Base-by-base conservation (phyloP, 2,113 vertebrate species). In the Taxidea taxus region DNA sequence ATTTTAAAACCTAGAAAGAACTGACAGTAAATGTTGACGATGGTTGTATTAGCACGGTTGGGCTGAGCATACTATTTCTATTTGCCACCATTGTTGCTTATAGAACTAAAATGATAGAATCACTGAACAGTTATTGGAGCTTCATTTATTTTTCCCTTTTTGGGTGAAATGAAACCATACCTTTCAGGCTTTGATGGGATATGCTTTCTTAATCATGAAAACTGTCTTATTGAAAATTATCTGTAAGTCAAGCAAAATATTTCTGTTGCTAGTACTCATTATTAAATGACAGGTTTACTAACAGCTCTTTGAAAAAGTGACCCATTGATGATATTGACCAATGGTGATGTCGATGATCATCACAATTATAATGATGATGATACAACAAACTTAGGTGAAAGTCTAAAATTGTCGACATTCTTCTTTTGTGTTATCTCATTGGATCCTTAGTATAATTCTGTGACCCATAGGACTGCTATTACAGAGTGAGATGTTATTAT, bases 101-200 rank as follows among this genome's bases (percentile, higher is more conserved):
- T 7, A 10, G 75, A 84, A 84, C 29, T 80, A 80, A 83, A 93
- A 49, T 44, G 27, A 84, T 51, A 25, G 74, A 86, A 75, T 68
- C 51, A 58, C 29, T 70, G 18, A 87, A 58, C 34, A 86, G 27
- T 86, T 68, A 47, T 29, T 92, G 25, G 37, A 16, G 47, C 37
- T 90, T 84, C 29, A 83, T 72, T 94, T 94, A 77, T 82, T 92
- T 90, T 94, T 44, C 62, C 91, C 21, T 81, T 95, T 95, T 37
- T 10, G 31, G 51, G 44, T 14, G 29, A 62, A 90, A 54, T 39
- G 15, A 92, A 91, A 84, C 21, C 20, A 21, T 86, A 54, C 80
- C 51, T 15, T 95, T 94, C 4, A 68, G 29, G 56, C 72, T 62
- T 70, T 90, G 47, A 58, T 95, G 27, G 85, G 25, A 75, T 82